phyloP scores from a whole-genome alignment of 2,888 invertebrate genomes.

The Melieria crassipennis region DNA sequence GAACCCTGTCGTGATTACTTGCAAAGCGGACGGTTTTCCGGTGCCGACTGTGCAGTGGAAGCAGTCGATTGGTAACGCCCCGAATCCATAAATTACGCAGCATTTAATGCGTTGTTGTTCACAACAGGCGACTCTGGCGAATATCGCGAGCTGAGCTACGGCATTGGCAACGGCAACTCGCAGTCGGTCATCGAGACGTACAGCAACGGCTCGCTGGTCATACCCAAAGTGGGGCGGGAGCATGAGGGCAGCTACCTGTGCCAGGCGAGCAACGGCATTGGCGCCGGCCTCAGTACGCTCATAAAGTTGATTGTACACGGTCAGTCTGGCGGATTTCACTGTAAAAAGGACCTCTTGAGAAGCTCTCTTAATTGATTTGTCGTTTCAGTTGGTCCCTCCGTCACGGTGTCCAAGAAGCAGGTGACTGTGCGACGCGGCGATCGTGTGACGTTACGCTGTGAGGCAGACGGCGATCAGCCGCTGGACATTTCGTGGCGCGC shows the following conservation, averaged over 20 bases:
- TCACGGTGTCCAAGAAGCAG: slow-evolving; percentile 66
- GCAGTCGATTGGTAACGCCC: slow-evolving; percentile 67
- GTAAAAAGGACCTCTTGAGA: neutral
- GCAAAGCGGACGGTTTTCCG: slow-evolving; percentile 81
- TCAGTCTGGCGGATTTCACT: slow-evolving; percentile 50
- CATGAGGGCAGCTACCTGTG: slow-evolving; percentile 71
- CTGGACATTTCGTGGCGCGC: slow-evolving; percentile 69
- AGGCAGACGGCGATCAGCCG: slow-evolving; percentile 69
- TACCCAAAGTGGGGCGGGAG: slow-evolving; percentile 68
- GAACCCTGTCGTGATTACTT: slow-evolving; percentile 74
- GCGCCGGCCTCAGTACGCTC: slow-evolving; percentile 72
- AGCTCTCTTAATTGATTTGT: neutral
- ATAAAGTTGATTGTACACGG: slow-evolving; percentile 72
- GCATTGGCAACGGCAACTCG: slow-evolving; percentile 54
- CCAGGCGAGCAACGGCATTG: slow-evolving; percentile 72
- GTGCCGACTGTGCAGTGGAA: slow-evolving; percentile 71
- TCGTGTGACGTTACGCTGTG: slow-evolving; percentile 67
- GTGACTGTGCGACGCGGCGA: slow-evolving; percentile 68
- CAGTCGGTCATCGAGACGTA: slow-evolving; percentile 61
- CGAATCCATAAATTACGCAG: neutral
- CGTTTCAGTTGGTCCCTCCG: slow-evolving; percentile 67
- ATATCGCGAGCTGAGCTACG: slow-evolving; percentile 69
- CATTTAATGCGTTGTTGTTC: neutral
- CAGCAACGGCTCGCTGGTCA: slow-evolving; percentile 68
- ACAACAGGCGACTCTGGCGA: slow-evolving; percentile 65